Conservation (phyloP, 2,888 invertebrate genomes). For the Microplitis manilae region DNA sequence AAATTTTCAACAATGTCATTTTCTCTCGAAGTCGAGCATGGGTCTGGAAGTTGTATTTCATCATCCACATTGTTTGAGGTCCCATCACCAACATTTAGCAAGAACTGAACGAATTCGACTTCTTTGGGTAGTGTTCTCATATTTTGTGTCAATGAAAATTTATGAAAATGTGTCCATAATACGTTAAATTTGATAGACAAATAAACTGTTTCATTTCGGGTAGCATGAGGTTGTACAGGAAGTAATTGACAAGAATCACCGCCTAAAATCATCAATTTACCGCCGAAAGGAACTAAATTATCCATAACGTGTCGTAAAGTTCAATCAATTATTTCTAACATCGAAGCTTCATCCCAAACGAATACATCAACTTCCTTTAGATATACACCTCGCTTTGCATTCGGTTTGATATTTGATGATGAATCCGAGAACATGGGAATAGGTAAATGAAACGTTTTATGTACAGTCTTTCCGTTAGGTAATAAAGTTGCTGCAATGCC, state of each 20-base stretch:
- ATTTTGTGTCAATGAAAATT: too few species aligned
- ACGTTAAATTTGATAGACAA: too few species aligned
- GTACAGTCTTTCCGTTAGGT: slow-evolving; percentile 34
- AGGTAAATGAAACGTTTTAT: slow-evolving; percentile 55
- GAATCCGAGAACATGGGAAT: slow-evolving; percentile 48
- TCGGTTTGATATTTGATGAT: slow-evolving; percentile 45
- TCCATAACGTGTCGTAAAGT: slow-evolving; percentile 50
- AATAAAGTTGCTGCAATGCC: slow-evolving; percentile 15
- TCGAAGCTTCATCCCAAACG: slow-evolving; percentile 54
- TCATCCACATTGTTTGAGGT: too few species aligned
- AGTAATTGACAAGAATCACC: slow-evolving; percentile 45
- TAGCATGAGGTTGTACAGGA: slow-evolving; percentile 35
- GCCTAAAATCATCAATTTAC: slow-evolving; percentile 50
- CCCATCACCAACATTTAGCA: too few species aligned
- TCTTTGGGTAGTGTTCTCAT: too few species aligned
- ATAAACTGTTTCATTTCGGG: slow-evolving; percentile 45
- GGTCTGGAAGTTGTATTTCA: too few species aligned
- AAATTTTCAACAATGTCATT: too few species aligned
- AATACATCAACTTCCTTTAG: slow-evolving; percentile 46
- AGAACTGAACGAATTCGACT: too few species aligned
- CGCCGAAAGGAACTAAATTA: slow-evolving; percentile 50
- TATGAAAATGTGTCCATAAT: too few species aligned
- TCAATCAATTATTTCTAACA: slow-evolving; percentile 49
- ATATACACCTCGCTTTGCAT: slow-evolving; percentile 47
- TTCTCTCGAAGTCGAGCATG: too few species aligned